These are phyloP conservation scores for Limonius californicus DNA, from an alignment of 1,140 invertebrate species.

Conservation along the genomic window DNA sequence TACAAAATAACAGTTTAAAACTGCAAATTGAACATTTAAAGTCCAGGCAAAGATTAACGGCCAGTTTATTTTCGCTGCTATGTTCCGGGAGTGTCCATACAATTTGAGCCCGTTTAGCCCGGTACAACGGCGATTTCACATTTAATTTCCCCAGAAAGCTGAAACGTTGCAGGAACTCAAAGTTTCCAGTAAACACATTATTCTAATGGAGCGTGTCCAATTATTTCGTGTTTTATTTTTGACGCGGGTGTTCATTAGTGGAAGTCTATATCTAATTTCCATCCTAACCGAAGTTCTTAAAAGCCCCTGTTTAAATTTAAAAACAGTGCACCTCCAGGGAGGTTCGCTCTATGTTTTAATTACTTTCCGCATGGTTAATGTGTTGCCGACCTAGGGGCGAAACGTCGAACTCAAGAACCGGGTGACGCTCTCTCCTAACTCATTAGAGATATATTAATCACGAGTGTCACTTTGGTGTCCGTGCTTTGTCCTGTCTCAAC, in stretches of 20 bases:
- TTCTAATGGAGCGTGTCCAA: constrained; percentile 1
- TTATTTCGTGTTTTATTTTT: constrained; percentile 7
- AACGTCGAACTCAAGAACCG: background rate
- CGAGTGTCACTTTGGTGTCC: constrained; percentile 4
- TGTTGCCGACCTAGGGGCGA: background rate
- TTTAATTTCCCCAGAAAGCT: too few relatives aligned
- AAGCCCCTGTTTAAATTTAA: constrained; percentile 9
- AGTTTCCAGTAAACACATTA: constrained; percentile 5
- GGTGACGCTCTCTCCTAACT: background rate
- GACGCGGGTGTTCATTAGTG: background rate
- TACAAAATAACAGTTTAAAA: too few relatives aligned
- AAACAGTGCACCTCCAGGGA: background rate
- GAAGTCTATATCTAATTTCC: constrained; percentile 12
- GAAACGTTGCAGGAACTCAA: too few relatives aligned
- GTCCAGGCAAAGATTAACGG: too few relatives aligned
- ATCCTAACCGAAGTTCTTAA: constrained; percentile 11
- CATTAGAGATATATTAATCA: constrained; percentile 11
- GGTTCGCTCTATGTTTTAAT: constrained; percentile 5
- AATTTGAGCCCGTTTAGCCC: too few relatives aligned
- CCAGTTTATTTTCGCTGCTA: too few relatives aligned
- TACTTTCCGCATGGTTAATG: constrained; percentile 1
- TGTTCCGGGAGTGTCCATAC: too few relatives aligned
- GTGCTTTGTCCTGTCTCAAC: constrained; percentile 6
- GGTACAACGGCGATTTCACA: too few relatives aligned
- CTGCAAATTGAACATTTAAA: too few relatives aligned